phyloP scores from a whole-genome alignment of 2,113 vertebrate species.

The Oreocharis arfaki region DNA sequence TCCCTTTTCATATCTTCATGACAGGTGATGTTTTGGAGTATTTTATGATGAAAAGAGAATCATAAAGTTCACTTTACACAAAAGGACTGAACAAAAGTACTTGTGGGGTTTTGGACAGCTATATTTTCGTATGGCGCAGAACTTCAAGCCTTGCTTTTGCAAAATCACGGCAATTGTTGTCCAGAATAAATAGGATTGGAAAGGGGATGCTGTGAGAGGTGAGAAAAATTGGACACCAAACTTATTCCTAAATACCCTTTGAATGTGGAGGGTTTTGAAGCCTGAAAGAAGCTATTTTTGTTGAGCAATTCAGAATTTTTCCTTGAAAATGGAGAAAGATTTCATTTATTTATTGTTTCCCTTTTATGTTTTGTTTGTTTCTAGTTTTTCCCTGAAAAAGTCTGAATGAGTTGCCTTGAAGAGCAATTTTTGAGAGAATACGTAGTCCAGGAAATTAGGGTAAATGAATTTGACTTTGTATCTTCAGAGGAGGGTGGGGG shows the following conservation, averaged over 20 bases:
- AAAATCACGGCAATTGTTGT: neutral
- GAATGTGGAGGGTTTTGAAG: neutral
- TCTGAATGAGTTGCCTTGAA: neutral
- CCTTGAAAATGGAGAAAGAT: neutral
- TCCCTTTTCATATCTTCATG: neutral
- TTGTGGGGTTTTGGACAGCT: neutral
- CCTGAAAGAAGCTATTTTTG: neutral
- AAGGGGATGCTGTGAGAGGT: neutral
- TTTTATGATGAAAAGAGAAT: neutral
- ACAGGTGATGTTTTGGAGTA: neutral
- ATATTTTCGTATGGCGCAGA: rapidly evolving
- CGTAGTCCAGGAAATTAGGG: neutral
- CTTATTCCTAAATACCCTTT: neutral
- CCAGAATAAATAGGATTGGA: neutral
- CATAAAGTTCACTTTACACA: neutral
- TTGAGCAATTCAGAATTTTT: neutral
- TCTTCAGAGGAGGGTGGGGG: rapidly evolving
- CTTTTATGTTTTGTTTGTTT: neutral
- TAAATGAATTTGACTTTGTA: neutral
- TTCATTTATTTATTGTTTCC: neutral
- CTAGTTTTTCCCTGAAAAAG: neutral
- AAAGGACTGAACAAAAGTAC: neutral
- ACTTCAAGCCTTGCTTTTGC: neutral
- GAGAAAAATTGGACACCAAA: neutral
- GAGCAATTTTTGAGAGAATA: neutral